Percentiles rank a stretch among this genome's conserved stretches.
These are phyloP conservation scores for Amazona vittata DNA, from an alignment of 2,113 vertebrate genomes.

Conservation along the genomic window DNA sequence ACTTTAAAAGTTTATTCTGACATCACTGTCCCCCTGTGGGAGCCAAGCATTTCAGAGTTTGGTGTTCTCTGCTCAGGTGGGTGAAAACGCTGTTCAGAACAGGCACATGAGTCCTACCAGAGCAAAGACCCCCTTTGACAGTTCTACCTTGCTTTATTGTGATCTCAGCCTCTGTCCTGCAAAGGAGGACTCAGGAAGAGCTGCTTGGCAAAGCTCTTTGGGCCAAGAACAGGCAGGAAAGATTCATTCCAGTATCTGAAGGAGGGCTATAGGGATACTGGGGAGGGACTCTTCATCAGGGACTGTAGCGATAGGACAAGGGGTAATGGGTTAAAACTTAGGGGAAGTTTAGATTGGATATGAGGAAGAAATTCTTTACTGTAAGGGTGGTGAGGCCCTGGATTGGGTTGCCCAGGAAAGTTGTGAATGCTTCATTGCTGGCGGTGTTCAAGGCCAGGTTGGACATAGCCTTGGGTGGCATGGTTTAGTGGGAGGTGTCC, in stretches of 20 bases:
- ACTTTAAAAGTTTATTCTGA: not conserved
- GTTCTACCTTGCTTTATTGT: not conserved
- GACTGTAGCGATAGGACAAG: too few species aligned
- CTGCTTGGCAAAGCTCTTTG: not conserved
- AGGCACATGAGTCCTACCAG: not conserved
- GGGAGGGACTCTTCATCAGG: too few species aligned
- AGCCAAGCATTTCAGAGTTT: not conserved
- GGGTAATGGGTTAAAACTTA: too few species aligned
- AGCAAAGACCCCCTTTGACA: not conserved
- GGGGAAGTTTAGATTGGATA: too few species aligned
- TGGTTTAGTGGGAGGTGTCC: too few species aligned
- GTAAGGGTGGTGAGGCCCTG: too few species aligned
- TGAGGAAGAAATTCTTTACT: too few species aligned
- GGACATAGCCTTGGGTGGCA: too few species aligned
- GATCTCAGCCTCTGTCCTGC: rapidly evolving
- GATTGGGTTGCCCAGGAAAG: too few species aligned
- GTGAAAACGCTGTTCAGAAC: not conserved
- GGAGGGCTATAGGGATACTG: too few species aligned
- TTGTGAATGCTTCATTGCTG: too few species aligned
- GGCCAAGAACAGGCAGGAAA: not conserved
- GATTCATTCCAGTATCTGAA: constrained; percentile 1
- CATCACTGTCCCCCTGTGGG: not conserved
- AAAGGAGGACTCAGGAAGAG: not conserved
- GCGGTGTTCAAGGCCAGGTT: too few species aligned
- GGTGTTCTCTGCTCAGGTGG: not conserved